Conservation (phyloP, 1,140 invertebrate species). For the Ceratosolen solmsi region DNA sequence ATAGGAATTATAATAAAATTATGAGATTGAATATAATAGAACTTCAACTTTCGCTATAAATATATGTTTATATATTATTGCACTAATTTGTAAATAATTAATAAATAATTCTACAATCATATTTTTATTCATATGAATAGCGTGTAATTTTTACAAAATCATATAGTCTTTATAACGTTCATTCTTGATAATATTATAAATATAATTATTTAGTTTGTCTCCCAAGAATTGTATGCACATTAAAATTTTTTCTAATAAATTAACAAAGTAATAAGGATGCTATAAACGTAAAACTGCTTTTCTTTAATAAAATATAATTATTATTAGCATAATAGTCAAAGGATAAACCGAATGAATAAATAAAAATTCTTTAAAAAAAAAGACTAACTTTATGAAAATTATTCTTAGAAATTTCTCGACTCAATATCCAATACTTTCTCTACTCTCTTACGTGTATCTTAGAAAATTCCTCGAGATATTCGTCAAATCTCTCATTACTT, state of each 20-base stretch:
- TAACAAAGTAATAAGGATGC: background rate
- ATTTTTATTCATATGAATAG: too few species aligned
- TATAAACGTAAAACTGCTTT: background rate
- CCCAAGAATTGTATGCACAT: background rate
- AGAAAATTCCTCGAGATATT: background rate
- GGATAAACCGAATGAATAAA: background rate
- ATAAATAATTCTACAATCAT: too few species aligned
- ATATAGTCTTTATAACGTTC: too few species aligned
- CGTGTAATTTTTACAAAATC: too few species aligned
- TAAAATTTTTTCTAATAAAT: background rate
- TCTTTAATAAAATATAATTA: background rate
- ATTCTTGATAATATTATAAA: too few species aligned
- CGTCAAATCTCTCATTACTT: background rate
- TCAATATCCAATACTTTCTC: constrained; percentile 34
- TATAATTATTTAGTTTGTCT: too few species aligned
- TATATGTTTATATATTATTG: too few species aligned
- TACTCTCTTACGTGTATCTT: background rate
- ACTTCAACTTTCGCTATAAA: too few species aligned
- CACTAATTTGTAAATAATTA: too few species aligned
- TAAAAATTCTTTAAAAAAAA: background rate
- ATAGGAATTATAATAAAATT: too few species aligned
- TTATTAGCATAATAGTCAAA: background rate
- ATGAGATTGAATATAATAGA: too few species aligned
- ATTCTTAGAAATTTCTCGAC: constrained; percentile 41
- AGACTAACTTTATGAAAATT: background rate